These are phyloP conservation scores for Hydrotaea diabolus DNA, from an alignment of 2,888 invertebrate genomes.

Conservation along the genomic window DNA sequence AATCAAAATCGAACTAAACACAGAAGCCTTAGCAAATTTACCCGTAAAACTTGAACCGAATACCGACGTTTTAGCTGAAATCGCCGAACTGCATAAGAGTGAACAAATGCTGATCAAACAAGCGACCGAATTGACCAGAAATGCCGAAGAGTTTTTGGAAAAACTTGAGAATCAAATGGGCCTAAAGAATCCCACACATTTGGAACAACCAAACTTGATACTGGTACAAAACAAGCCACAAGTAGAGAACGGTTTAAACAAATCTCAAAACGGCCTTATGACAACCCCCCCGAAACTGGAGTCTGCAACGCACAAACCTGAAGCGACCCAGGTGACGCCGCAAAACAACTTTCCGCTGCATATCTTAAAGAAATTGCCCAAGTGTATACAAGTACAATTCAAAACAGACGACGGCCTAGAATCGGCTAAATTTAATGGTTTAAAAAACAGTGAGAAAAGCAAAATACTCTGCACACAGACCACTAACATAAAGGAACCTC, in stretches of 20 bases:
- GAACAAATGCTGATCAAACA: constrained; percentile 62
- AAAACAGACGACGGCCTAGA: constrained; percentile 62
- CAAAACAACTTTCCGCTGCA: constrained; percentile 60
- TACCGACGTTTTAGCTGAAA: constrained; percentile 60
- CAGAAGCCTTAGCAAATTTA: constrained; percentile 51
- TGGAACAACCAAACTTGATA: constrained; percentile 49
- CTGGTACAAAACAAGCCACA: constrained; percentile 46
- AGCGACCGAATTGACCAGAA: constrained; percentile 60
- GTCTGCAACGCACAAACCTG: not conserved
- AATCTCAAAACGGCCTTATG: constrained; percentile 12
- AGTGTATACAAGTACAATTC: constrained; percentile 64
- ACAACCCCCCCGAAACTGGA: not conserved
- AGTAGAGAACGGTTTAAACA: not conserved
- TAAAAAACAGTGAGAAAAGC: constrained; percentile 52
- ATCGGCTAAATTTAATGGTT: constrained; percentile 57
- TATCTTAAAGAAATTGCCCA: constrained; percentile 63
- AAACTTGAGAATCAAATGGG: constrained; percentile 64
- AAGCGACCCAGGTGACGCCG: not conserved
- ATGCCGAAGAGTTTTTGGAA: constrained; percentile 60
- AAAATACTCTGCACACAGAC: constrained; percentile 61
- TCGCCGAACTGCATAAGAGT: constrained; percentile 62
- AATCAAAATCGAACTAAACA: constrained; percentile 64
- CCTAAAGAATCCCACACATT: constrained; percentile 48
- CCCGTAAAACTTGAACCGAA: constrained; percentile 59
- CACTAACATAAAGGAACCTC: constrained; percentile 68